Base-by-base conservation (phyloP, 2,888 invertebrate genomes). In the Conistra vaccinii region DNA sequence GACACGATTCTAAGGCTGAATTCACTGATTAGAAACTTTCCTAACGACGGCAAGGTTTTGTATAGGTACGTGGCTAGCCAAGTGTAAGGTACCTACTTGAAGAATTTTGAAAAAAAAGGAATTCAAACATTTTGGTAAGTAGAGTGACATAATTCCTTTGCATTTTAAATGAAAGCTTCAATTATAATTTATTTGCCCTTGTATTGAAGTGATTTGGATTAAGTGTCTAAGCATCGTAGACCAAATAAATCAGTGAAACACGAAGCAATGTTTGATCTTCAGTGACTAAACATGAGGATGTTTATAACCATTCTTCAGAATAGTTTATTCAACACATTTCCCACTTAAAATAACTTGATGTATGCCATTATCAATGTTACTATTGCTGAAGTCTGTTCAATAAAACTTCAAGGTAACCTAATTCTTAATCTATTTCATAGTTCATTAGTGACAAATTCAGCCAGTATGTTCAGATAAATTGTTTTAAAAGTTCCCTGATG, bases 221-320 rank as follows among this genome's bases (percentile, higher is more conserved):
- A 39, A 17, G 10, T 29, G 29, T 20, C 6, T 3, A 23, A 48
- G 12, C 32, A 58, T 29, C 5, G 4, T 60, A 48, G 7, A 29
- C 2, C 5, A 35, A 70, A 26, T 58, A 48, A 45, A 51, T 62
- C 26, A n/a, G 14, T 53, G 9, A 23, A 63, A 58, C 17, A 45
- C n/a, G 17, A 60, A 48, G 23, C n/a, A 51, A 61, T 83, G 83
- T 84, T 82, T 84, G 23, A 48, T 61, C 32, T 73, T 61, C 2
- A 35, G 5, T 66, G 17, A 53, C 32, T 58, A 68, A 78, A 80
- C 60, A 73, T 53, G 42, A 74, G 84, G 88, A 87, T 80, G 85
- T 88, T 88, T 81, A 73, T 75, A 70, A 67, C 61, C 73, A 83
- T 86, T 84, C 77, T 78, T 75, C 39, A 3, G 45, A 9, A n/a